Conservation (phyloP, 2,888 invertebrate genomes). For the Oscheius sp. region DNA sequence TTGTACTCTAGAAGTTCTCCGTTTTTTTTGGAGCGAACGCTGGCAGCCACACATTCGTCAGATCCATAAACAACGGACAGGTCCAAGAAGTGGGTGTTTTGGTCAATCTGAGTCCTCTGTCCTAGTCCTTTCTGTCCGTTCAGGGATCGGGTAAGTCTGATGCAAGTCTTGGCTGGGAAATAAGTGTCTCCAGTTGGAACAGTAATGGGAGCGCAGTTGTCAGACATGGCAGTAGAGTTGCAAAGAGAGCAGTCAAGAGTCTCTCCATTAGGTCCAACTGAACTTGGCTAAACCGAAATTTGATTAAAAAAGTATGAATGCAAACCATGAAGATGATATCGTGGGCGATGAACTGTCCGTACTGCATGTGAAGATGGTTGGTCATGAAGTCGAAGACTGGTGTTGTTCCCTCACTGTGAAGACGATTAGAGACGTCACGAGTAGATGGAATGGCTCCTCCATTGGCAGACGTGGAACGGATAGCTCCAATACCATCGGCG, state of each 20-base stretch:
- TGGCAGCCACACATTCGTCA: conserved; percentile 83
- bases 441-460: conserved; percentile 48
- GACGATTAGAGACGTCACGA: conserved; percentile 47
- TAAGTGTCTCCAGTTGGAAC: conserved; percentile 75
- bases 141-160: conserved; percentile 91
- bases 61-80: conserved; percentile 89
- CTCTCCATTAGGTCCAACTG: conserved; percentile 48
- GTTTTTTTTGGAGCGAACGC: conserved; percentile 81
- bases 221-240: conserved; percentile 84
- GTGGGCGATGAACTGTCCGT: conserved; percentile 92
- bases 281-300: neutral
- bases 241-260: conserved; percentile 78
- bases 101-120: conserved; percentile 55
- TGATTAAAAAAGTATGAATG: conserved; percentile 76
- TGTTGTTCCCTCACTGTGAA: conserved; percentile 41
- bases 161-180: conserved; percentile 77
- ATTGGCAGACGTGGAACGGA: conserved; percentile 42
- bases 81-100: conserved; percentile 85
- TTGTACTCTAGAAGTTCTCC: conserved; percentile 43
- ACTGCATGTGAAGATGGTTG: conserved; percentile 83
- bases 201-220: conserved; percentile 89
- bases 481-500: conserved; percentile 73
- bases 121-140: conserved; percentile 87
- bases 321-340: conserved; percentile 86
- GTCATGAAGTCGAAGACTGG: conserved; percentile 42